A percentile compares a stretch with the other conserved stretches of the same genome.
phyloP scores from a whole-genome alignment of 2,888 invertebrate genomes.

The Agrochola macilenta region DNA sequence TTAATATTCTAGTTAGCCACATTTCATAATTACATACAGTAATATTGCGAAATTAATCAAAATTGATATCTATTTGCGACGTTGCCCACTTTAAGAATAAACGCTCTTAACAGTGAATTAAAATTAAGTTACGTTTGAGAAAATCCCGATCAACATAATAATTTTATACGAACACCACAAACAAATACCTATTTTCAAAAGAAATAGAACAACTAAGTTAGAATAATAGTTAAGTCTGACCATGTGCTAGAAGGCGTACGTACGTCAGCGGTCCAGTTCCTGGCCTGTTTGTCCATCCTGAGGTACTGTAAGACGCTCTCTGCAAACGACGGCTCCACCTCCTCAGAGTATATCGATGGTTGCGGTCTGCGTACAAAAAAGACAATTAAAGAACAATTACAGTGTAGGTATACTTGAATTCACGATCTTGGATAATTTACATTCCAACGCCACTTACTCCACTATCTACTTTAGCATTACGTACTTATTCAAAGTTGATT shows the following conservation, averaged over 20 bases:
- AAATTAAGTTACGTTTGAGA: not conserved
- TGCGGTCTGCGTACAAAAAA: conserved; percentile 69
- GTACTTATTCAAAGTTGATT: too few relatives aligned
- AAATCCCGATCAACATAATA: not conserved
- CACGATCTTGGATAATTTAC: not conserved
- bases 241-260: not conserved
- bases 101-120: not conserved
- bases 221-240: not conserved
- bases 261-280: conserved; percentile 78
- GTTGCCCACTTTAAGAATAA: too few relatives aligned
- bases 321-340: conserved; percentile 74
- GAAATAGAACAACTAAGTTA: not conserved
- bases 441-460: not conserved
- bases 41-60: too few relatives aligned
- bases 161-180: too few relatives aligned
- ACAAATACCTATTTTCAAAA: not conserved
- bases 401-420: not conserved
- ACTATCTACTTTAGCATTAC: not conserved
- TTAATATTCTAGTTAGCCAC: too few relatives aligned
- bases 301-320: conserved; percentile 73
- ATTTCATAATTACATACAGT: too few relatives aligned
- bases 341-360: conserved; percentile 72
- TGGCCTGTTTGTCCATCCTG: conserved; percentile 62
- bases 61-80: too few relatives aligned
- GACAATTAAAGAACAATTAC: not conserved